phyloP scores from a whole-genome alignment of 2,113 vertebrate species.

The Malurus melanocephalus region DNA sequence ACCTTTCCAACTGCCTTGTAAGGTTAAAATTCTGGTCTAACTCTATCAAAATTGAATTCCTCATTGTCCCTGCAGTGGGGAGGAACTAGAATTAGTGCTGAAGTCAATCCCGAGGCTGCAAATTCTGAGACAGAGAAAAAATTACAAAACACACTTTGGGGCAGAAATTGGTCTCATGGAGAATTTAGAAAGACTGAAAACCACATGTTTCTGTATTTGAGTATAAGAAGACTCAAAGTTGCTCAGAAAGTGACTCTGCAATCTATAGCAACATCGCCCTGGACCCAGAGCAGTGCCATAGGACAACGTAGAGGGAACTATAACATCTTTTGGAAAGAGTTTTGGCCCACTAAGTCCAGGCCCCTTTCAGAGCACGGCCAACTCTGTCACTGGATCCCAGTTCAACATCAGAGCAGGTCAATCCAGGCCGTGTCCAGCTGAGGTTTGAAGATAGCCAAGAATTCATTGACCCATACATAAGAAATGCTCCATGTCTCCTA shows the following conservation, averaged over 20 bases:
- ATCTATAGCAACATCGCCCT: fast-evolving
- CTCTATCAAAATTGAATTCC: not conserved
- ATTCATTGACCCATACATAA: fast-evolving
- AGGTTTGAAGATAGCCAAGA: not conserved
- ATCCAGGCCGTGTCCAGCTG: not conserved
- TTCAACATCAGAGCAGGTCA: not conserved
- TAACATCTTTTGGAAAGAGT: not conserved
- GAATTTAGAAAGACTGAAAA: not conserved
- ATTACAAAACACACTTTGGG: not conserved
- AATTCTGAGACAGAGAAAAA: not conserved
- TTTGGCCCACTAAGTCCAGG: not conserved
- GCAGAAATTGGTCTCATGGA: not conserved
- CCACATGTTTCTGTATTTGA: not conserved
- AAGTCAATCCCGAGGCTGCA: not conserved
- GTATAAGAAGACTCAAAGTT: not conserved
- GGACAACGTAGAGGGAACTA: not conserved
- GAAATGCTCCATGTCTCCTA: fast-evolving
- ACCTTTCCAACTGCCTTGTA: fast-evolving
- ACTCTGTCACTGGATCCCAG: not conserved
- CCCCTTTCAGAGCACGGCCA: not conserved
- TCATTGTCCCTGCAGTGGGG: not conserved
- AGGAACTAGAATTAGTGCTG: not conserved
- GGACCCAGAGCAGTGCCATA: not conserved
- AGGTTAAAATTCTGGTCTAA: not conserved
- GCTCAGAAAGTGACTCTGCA: not conserved